Evolutionary conservation across 2,888 invertebrate genomes (phyloP), one percentile per base, ranked within the genome.

Genomic region (Cistogaster globosa): DNA sequence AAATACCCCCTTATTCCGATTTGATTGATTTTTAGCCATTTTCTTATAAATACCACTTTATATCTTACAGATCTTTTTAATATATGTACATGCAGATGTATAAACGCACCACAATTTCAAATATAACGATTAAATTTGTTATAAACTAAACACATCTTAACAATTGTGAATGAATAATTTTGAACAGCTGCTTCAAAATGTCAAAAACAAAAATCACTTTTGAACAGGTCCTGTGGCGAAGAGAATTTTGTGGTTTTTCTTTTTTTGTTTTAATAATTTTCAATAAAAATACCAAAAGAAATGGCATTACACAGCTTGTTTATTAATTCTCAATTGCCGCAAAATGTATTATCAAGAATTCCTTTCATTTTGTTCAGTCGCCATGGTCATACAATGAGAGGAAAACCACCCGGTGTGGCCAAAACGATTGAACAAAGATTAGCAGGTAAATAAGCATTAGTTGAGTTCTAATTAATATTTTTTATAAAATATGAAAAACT

Each of bases 371-470:
- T 87, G 32, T 26, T 76, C 45, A 82, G 72, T 4, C 89, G 92
- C 0, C 87, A 90, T 58, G 94, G 95, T 1, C 96, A 96, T 90
- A 93, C 93, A 86, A 86, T 96, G 55, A 93, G 95, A 89, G 97
- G 97, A 83, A 95, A 95, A 92, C 94, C 96, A 12, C 96, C 97
- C 6, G 95, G 94, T 53, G 92, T 94, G 60, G 96, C 96, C 42
- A 94, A 94, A 89, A 94, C 94, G 0, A 92, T 97, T 81, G 94
- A 95, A 88, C 95, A 97, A 89, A 94, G 96, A 80, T 89, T 97
- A 79, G 94, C 94, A 90, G 95, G 96, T 94, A 93, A 90, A 86
- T 55, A 16, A 51, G 26, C 1, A 20, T 92, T 32, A 92, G 92
- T 26, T 26, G 81, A 92, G 26, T 90, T 92, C 55, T 79, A 79